phyloP scores from a whole-genome alignment of 2,888 invertebrate species.

The Acronicta aceris region DNA sequence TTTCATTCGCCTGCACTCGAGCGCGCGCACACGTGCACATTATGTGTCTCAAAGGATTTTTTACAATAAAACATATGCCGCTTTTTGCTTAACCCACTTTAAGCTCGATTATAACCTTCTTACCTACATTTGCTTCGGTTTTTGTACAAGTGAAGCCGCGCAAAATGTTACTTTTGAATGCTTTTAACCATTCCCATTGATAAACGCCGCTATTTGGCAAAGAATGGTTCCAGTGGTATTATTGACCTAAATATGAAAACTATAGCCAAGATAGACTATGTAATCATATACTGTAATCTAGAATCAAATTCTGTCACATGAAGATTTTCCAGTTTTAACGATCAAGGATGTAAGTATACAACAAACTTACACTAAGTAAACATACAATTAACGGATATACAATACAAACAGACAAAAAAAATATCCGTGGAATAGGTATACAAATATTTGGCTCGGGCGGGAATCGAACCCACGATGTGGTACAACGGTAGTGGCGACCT shows the following conservation, averaged over 20 bases:
- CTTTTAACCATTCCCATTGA: conserved; percentile 51
- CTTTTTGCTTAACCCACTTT: conserved; percentile 89
- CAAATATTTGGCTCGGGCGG: too few relatives aligned
- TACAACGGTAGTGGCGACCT: too few relatives aligned
- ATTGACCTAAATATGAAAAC: conserved; percentile 38
- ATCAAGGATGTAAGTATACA: too few relatives aligned
- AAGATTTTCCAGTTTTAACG: too few relatives aligned
- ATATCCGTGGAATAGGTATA: too few relatives aligned
- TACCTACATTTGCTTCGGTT: conserved; percentile 87
- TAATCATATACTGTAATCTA: too few relatives aligned
- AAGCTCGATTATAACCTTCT: conserved; percentile 88
- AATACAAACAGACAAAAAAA: too few relatives aligned
- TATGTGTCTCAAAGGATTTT: conserved; percentile 84
- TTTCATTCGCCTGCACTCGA: conserved; percentile 76
- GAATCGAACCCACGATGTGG: too few relatives aligned
- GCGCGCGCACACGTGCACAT: conserved; percentile 85
- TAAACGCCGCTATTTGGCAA: conserved; percentile 28
- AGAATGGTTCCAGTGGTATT: conserved; percentile 5
- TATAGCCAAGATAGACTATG: background rate
- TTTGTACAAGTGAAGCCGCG: conserved; percentile 75
- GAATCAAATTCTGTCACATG: too few relatives aligned
- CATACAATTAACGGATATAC: too few relatives aligned
- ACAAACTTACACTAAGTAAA: too few relatives aligned
- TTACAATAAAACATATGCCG: conserved; percentile 88
- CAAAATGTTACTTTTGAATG: conserved; percentile 55